Base-by-base conservation (phyloP, 2,888 invertebrate species). In the Agrochola circellaris region DNA sequence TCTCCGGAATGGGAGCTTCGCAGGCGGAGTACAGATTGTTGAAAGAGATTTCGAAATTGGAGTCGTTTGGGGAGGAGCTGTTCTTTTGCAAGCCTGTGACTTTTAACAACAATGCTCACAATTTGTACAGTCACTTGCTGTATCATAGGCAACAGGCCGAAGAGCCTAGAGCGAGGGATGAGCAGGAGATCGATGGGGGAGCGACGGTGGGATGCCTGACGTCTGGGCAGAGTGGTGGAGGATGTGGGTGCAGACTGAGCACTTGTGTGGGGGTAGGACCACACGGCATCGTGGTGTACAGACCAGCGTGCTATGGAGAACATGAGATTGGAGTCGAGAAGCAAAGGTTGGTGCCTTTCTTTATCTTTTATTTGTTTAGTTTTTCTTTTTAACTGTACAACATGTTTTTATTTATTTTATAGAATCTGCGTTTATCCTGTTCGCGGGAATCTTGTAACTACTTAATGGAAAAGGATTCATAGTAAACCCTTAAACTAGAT, bases 1-100 rank as follows among this genome's bases (percentile, higher is more conserved):
- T 97, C 72, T 94, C 92, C 1, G 96, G 97, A 23, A 98, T 98
- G 98, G 97, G 98, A 79, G 94, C 97, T 15, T 97, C 98, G n/a
- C 98, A 98, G 61, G 98, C 98, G 5, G 98, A 98, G 91, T 99
- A 99, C 95, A 98, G 98, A 97, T 94, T 99, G 61, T 94, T 99
- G 68, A 98, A 98, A 92, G 98, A 98, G 93, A 98, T 98, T 75
- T 98, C 98, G 11, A 97, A 98, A 83, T 94, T 98, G 87, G 98
- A 98, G 86, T 98, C 98, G 54, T 99, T 98, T 93, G 99, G 99
- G 1, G 98, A 98, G 92, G 98, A 99, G 92, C 95, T 98, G 85
- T 99, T 99, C 93, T 97, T 97, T 92, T 98, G 98, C 91, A 97
- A 98, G 92, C 97, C 97, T 73, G 96, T 97, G 73, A 97, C 95